A percentile compares a stretch with the other conserved stretches of the same genome.
Evolutionary conservation across 2,797 vertebrate species (phyloP).

Genomic region (Eremophila alpestris): DNA sequence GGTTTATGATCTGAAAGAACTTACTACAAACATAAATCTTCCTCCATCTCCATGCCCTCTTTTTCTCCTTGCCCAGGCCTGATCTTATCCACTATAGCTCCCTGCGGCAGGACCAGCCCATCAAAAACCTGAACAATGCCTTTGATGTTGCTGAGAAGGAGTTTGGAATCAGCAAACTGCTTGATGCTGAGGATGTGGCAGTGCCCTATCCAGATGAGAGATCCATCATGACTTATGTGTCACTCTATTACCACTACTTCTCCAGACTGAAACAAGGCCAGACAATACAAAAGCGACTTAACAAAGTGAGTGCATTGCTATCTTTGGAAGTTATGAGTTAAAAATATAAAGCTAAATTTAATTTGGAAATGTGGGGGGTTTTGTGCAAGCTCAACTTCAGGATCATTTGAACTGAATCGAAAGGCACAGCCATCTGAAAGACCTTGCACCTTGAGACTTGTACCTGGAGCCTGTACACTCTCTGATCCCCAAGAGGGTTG

Average conservation of each 20-base stretch:
- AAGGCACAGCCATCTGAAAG: neutral
- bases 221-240: conserved; percentile 93
- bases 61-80: conserved; percentile 75
- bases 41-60: neutral
- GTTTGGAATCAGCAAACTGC: conserved; percentile 86
- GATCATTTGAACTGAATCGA: neutral
- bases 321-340: neutral
- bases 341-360: neutral
- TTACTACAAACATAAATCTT: neutral
- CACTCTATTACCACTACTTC: conserved; percentile 91
- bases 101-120: conserved; percentile 72
- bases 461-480: neutral
- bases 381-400: neutral
- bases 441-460: neutral
- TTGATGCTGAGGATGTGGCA: conserved; percentile 88
- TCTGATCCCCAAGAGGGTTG: neutral
- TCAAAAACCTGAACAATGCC: conserved; percentile 81
- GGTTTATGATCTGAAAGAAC: neutral
- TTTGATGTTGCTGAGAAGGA: conserved; percentile 84
- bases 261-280: conserved; percentile 86
- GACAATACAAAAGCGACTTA: conserved; percentile 85
- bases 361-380: fast-evolving
- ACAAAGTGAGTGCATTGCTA: conserved; percentile 75
- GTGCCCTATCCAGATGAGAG: conserved; percentile 85
- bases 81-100: conserved; percentile 85